phyloP scores from a whole-genome alignment of 2,888 invertebrate species.

The Lepidocyrtinus sp. region DNA sequence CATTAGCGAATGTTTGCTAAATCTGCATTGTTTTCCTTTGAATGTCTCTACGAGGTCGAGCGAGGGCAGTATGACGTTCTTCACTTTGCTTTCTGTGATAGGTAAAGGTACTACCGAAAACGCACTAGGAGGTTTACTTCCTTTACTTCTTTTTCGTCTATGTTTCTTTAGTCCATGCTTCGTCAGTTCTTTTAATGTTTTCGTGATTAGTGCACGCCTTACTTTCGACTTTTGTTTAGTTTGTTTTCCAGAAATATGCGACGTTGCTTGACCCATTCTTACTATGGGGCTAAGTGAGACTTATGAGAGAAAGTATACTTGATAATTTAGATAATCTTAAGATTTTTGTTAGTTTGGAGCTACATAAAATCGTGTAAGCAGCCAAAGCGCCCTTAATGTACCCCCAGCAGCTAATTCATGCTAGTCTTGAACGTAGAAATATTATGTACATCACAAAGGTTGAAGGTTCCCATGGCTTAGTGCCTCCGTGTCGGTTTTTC shows the following conservation, averaged over 20 bases:
- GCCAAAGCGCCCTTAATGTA: too few relatives aligned
- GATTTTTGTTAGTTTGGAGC: too few relatives aligned
- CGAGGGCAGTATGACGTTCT: neutral
- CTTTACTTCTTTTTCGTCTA: conserved; percentile 74
- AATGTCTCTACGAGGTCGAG: neutral
- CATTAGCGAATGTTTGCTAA: conserved; percentile 33
- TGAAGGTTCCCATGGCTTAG: too few relatives aligned
- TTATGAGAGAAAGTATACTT: neutral
- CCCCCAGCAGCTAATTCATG: too few relatives aligned
- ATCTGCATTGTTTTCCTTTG: conserved; percentile 77
- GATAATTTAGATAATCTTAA: too few relatives aligned
- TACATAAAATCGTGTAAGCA: too few relatives aligned
- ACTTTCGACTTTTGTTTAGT: neutral
- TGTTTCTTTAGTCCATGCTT: conserved; percentile 75
- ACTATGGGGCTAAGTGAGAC: neutral
- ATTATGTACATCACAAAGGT: too few relatives aligned
- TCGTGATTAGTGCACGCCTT: conserved; percentile 74
- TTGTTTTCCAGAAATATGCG: neutral
- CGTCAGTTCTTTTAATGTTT: neutral
- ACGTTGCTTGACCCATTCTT: neutral
- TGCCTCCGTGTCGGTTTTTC: too few relatives aligned
- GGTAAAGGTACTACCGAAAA: neutral
- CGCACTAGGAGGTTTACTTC: conserved; percentile 73
- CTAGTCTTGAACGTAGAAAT: too few relatives aligned
- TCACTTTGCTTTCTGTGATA: too few relatives aligned